Conservation (phyloP, 2,888 invertebrate genomes). For the Ochropleura plecta region DNA sequence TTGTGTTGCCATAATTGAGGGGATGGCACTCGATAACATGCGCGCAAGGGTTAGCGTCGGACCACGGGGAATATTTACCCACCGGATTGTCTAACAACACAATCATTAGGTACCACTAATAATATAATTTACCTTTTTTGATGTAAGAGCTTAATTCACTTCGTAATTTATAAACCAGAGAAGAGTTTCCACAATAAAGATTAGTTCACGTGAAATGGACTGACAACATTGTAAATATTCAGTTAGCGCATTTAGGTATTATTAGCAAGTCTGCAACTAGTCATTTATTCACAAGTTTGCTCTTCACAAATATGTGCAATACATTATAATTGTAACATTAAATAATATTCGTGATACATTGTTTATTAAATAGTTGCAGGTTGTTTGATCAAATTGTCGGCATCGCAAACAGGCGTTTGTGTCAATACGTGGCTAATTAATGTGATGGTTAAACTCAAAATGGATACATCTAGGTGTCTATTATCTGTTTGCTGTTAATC, state of each 20-base stretch:
- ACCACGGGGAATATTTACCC: constrained; percentile 59
- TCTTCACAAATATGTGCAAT: constrained; percentile 43
- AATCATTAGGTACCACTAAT: constrained; percentile 53
- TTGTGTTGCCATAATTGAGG: constrained; percentile 61
- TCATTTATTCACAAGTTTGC: constrained; percentile 49
- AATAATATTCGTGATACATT: constrained; percentile 68
- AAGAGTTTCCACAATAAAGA: background rate
- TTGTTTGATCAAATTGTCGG: constrained; percentile 86
- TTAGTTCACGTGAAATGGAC: background rate
- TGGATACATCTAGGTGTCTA: constrained; percentile 83
- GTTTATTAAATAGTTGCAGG: constrained; percentile 81
- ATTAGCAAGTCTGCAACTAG: constrained; percentile 24
- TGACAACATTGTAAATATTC: constrained; percentile 5
- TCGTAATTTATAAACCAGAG: background rate
- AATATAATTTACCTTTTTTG: constrained; percentile 47
- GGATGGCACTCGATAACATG: constrained; percentile 60
- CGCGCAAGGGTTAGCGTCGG: constrained; percentile 53
- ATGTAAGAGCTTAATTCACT: constrained; percentile 11
- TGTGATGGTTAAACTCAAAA: constrained; percentile 86
- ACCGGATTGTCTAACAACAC: constrained; percentile 51
- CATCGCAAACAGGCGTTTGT: constrained; percentile 82
- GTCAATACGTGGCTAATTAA: constrained; percentile 88
- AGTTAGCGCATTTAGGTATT: constrained; percentile 24
- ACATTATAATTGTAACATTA: constrained; percentile 52
- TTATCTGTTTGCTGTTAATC: constrained; percentile 80